Evolutionary conservation across 2,888 invertebrate genomes (phyloP).

Genomic region (Teleiodes luculella): DNA sequence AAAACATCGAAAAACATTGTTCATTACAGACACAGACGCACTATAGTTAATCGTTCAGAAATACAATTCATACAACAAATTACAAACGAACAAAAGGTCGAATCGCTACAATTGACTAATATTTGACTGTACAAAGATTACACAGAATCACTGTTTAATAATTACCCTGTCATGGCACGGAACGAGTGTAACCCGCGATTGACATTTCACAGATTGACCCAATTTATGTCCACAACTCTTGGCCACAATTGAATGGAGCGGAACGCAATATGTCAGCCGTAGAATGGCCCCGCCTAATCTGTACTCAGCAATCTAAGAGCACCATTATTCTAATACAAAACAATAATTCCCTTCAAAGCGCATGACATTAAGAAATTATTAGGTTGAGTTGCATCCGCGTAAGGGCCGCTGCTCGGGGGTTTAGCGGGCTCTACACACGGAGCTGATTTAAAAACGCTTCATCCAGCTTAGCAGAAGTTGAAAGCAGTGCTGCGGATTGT

Average conservation of each 20-base stretch:
- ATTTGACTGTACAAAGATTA: neutral
- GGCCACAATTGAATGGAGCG: conserved; percentile 35
- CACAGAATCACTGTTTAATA: conserved; percentile 39
- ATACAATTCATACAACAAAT: too few species aligned
- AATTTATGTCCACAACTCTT: conserved; percentile 24
- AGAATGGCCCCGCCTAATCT: conserved; percentile 52
- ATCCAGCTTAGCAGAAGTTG: neutral
- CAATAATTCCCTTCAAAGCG: conserved; percentile 74
- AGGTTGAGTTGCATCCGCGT: conserved; percentile 73
- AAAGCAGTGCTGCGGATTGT: neutral
- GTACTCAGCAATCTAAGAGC: conserved; percentile 57
- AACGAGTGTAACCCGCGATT: conserved; percentile 22
- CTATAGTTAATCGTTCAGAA: too few species aligned
- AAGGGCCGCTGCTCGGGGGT: conserved; percentile 57
- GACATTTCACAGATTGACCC: conserved; percentile 38
- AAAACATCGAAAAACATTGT: too few species aligned
- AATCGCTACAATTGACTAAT: too few species aligned
- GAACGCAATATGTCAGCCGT: conserved; percentile 41
- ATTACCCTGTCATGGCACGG: conserved; percentile 48
- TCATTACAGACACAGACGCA: too few species aligned
- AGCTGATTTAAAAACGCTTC: neutral
- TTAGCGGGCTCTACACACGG: conserved; percentile 29
- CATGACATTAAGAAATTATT: conserved; percentile 78
- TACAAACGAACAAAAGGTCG: too few species aligned
- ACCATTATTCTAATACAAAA: conserved; percentile 73